These are phyloP conservation scores for Manis javanica DNA, from an alignment of 2,797 vertebrate genomes.

Conservation along the genomic window DNA sequence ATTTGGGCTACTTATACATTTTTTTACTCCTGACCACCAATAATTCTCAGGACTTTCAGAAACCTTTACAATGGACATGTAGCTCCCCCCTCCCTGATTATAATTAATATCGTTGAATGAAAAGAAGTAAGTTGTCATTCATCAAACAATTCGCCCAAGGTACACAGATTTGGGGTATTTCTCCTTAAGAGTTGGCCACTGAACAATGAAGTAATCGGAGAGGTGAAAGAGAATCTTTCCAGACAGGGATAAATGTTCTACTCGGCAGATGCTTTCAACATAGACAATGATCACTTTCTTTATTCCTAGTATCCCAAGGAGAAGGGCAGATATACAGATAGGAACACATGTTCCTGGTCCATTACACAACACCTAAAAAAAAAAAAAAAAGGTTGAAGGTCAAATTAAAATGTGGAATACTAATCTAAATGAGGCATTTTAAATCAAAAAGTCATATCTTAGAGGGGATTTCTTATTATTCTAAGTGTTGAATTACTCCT, in stretches of 20 bases:
- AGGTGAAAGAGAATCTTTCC: constrained; percentile 94
- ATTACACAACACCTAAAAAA: constrained; percentile 95
- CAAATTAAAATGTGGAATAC: constrained; percentile 51
- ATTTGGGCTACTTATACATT: not conserved
- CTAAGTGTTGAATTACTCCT: not conserved
- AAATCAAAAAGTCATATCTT: not conserved
- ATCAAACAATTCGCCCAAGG: constrained; percentile 94
- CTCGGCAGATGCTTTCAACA: constrained; percentile 96
- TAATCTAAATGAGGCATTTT: not conserved
- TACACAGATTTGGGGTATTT: constrained; percentile 94
- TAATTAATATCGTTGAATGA: not conserved
- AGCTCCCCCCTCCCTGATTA: not conserved
- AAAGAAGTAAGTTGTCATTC: constrained; percentile 61
- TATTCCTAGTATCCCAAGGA: constrained; percentile 92
- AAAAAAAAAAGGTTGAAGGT: constrained; percentile 56
- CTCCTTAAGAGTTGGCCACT: constrained; percentile 94
- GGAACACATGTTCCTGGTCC: constrained; percentile 97
- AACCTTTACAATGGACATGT: constrained; percentile 48
- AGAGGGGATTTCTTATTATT: not conserved
- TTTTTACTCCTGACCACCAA: not conserved
- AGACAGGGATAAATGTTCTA: constrained; percentile 94
- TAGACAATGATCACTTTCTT: constrained; percentile 95
- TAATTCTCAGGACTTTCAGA: constrained; percentile 57
- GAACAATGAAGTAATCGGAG: constrained; percentile 95
- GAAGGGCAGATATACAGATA: constrained; percentile 91